Percentiles rank a stretch among this genome's conserved stretches.
phyloP scores from a whole-genome alignment of 2,888 invertebrate genomes.

The Agrochola circellaris region DNA sequence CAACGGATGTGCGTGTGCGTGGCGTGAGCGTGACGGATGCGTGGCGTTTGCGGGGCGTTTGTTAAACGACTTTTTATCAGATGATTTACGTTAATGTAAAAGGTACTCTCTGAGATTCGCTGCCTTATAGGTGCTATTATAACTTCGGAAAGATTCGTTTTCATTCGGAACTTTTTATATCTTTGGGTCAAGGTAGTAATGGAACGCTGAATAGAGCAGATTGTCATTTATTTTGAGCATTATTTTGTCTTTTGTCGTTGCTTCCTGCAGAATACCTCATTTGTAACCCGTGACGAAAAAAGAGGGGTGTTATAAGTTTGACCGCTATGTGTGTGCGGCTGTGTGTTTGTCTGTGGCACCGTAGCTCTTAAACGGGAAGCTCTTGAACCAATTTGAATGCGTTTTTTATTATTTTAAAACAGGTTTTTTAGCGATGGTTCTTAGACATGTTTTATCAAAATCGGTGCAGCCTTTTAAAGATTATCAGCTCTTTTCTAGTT shows the following conservation, averaged over 20 bases:
- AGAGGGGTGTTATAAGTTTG: too few relatives aligned
- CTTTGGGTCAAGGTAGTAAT: background rate
- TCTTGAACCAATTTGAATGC: too few relatives aligned
- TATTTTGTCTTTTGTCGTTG: background rate
- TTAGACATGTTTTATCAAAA: too few relatives aligned
- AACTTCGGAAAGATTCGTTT: conserved; percentile 16
- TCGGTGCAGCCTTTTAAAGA: too few relatives aligned
- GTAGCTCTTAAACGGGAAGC: too few relatives aligned
- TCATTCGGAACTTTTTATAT: conserved; percentile 13
- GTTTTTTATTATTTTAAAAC: too few relatives aligned
- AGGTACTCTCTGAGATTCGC: background rate
- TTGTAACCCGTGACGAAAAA: too few relatives aligned
- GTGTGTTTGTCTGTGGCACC: too few relatives aligned
- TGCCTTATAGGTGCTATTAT: background rate
- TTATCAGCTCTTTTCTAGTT: too few relatives aligned
- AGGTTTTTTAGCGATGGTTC: too few relatives aligned
- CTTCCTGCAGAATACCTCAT: too few relatives aligned
- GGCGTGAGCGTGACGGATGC: conserved; percentile 41
- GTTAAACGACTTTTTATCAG: conserved; percentile 33
- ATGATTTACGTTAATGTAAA: conserved; percentile 44
- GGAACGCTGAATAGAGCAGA: background rate
- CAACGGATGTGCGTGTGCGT: conserved; percentile 35
- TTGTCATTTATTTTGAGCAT: background rate
- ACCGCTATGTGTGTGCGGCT: too few relatives aligned
- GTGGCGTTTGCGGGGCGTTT: conserved; percentile 29